phyloP scores from a whole-genome alignment of 2,888 invertebrate genomes.

The Oconnorella tubifera region DNA sequence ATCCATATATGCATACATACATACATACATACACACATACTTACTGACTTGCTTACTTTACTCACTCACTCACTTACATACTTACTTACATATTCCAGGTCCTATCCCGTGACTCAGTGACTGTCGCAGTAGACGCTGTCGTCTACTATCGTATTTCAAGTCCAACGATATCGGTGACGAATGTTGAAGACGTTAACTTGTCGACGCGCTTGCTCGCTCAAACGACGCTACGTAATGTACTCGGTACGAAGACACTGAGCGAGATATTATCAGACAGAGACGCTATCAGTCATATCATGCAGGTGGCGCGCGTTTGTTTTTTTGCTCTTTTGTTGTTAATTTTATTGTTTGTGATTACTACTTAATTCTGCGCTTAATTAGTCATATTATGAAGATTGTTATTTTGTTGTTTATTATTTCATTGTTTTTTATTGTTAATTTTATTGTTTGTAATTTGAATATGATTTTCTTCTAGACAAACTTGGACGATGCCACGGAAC shows the following conservation, averaged over 20 bases:
- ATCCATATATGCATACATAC: too few relatives aligned
- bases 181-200: conserved; percentile 46
- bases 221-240: conserved; percentile 41
- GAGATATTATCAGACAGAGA: conserved; percentile 51
- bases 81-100: too few relatives aligned
- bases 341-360: too few relatives aligned
- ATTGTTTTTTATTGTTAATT: too few relatives aligned
- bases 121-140: conserved; percentile 42
- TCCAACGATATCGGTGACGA: conserved; percentile 41
- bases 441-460: background rate
- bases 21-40: too few relatives aligned
- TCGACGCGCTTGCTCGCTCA: conserved; percentile 15
- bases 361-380: too few relatives aligned
- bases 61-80: too few relatives aligned
- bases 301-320: too few relatives aligned
- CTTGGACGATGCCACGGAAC: conserved; percentile 2
- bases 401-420: too few relatives aligned
- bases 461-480: conserved; percentile 1
- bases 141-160: conserved; percentile 36
- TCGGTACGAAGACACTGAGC: conserved; percentile 43
- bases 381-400: too few relatives aligned
- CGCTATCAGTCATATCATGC: conserved; percentile 46
- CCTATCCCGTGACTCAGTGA: background rate
- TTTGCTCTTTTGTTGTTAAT: too few relatives aligned
- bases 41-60: too few relatives aligned